Conservation (phyloP, 1,140 invertebrate genomes). For the Arion vulgaris region DNA sequence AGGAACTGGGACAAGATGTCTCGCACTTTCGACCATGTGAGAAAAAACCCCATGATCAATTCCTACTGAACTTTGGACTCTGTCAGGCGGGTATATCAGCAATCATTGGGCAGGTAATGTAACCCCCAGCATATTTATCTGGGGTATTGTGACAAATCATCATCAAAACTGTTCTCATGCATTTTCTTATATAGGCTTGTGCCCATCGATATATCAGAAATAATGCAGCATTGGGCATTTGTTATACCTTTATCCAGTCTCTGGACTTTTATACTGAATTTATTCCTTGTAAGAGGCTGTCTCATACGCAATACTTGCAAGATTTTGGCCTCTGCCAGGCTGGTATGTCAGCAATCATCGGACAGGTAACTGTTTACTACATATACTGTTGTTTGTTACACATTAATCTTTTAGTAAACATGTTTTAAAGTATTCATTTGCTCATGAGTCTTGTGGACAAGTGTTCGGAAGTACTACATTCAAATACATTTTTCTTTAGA, state of each 20-base stretch:
- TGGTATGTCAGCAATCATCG: slow-evolving; percentile 83
- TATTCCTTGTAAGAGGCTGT: slow-evolving; percentile 25
- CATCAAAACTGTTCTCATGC: neutral
- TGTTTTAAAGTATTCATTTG: too few species aligned
- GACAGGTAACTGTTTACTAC: slow-evolving; percentile 49
- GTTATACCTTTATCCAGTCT: slow-evolving; percentile 87
- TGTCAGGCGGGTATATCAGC: slow-evolving; percentile 94
- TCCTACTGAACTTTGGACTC: slow-evolving; percentile 76
- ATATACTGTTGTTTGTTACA: neutral
- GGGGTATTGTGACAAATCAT: neutral
- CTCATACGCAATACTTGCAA: slow-evolving; percentile 41
- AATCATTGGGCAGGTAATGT: slow-evolving; percentile 58
- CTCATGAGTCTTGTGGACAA: too few species aligned
- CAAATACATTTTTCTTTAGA: too few species aligned
- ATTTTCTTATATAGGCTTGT: slow-evolving; percentile 80
- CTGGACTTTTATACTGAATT: slow-evolving; percentile 74
- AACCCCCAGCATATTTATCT: neutral
- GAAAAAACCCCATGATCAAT: slow-evolving; percentile 23
- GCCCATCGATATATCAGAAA: slow-evolving; percentile 89
- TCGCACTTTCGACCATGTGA: slow-evolving; percentile 2
- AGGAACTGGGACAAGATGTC: slow-evolving; percentile 78
- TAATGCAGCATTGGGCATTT: slow-evolving; percentile 89
- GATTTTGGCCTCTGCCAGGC: slow-evolving; percentile 87
- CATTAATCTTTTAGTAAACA: neutral
- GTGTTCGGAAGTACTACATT: too few species aligned